These are phyloP conservation scores for Dioctria rufipes DNA, from an alignment of 2,888 invertebrate genomes.

Conservation along the genomic window DNA sequence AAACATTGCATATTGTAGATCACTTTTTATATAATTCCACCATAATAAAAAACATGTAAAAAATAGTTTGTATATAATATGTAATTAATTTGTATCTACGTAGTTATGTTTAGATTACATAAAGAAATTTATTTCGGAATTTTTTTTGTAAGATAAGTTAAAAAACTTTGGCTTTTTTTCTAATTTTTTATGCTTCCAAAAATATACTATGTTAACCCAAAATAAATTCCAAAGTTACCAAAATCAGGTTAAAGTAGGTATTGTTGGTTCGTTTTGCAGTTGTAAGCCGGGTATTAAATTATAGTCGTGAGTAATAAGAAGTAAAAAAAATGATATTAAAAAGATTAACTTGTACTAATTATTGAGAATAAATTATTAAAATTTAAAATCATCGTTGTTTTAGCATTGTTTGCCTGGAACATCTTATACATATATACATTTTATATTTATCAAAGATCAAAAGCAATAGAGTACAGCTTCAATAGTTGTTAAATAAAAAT, in stretches of 20 bases:
- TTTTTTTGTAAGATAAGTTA: slow-evolving; percentile 32
- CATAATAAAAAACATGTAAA: neutral
- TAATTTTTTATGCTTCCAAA: neutral
- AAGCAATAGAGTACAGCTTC: no score
- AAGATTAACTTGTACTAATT: neutral
- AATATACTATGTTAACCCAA: neutral
- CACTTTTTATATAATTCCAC: slow-evolving; percentile 28
- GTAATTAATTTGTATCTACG: neutral
- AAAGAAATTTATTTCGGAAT: neutral
- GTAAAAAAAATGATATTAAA: no score
- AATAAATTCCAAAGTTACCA: slow-evolving; percentile 21
- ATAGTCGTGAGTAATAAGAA: no score
- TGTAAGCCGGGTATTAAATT: no score
- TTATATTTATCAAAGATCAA: no score
- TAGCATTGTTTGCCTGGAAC: no score
- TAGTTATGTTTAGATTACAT: slow-evolving; percentile 12
- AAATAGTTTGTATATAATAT: slow-evolving; percentile 13
- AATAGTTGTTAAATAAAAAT: no score
- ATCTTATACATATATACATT: no score
- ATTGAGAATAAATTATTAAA: neutral
- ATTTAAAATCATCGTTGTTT: neutral
- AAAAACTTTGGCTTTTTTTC: neutral
- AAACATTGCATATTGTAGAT: neutral
- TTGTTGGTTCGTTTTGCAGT: neutral
- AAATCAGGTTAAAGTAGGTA: slow-evolving; percentile 10